A percentile compares a stretch with the other conserved stretches of the same genome.
These are phyloP conservation scores for Okapia johnstoni DNA, from an alignment of 2,113 vertebrate species.

Conservation along the genomic window DNA sequence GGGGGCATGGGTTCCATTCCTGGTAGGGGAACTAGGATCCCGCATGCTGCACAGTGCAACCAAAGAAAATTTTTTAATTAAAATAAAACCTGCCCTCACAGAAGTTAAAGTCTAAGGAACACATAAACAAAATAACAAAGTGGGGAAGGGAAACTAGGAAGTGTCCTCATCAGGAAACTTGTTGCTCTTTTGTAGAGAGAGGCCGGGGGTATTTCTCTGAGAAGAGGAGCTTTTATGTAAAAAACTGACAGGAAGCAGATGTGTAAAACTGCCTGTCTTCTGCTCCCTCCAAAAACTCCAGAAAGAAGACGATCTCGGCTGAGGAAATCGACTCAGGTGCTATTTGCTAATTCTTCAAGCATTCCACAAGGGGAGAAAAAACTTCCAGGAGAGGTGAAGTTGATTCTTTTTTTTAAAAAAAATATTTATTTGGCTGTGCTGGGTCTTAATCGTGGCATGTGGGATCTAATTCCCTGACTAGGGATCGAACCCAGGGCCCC, in stretches of 20 bases:
- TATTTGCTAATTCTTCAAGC: background rate
- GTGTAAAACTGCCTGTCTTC: background rate
- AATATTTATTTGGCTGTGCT: background rate
- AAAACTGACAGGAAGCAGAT: background rate
- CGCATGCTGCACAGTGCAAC: background rate
- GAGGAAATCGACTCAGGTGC: background rate
- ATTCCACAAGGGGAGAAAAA: background rate
- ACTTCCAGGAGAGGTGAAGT: background rate
- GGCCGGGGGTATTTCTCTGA: background rate
- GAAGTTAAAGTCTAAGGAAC: background rate
- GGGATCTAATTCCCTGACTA: background rate
- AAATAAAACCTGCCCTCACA: background rate
- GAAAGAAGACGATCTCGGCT: background rate
- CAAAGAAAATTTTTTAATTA: background rate
- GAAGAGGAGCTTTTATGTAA: background rate
- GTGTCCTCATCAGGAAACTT: background rate
- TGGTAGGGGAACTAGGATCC: background rate
- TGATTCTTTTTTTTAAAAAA: background rate
- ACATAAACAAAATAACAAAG: background rate
- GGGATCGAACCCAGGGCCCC: background rate
- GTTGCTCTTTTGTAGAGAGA: background rate
- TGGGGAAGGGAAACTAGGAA: background rate
- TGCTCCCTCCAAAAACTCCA: background rate
- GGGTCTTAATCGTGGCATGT: background rate
- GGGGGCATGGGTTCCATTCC: background rate